These are phyloP conservation scores for Leptobrachium ailaonicum DNA, from an alignment of 2,113 vertebrate genomes.

Conservation along the genomic window DNA sequence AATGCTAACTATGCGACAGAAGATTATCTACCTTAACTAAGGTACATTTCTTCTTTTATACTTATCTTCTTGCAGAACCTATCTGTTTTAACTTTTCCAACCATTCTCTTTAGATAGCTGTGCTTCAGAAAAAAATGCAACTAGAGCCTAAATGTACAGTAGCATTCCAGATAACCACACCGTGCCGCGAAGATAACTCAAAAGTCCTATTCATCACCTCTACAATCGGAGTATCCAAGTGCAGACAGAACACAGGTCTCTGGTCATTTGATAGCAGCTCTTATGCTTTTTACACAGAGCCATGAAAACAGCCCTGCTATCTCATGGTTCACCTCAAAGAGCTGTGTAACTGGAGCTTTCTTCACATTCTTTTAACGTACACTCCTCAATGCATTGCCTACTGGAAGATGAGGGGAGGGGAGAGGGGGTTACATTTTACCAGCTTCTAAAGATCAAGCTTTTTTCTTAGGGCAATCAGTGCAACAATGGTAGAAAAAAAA, in stretches of 20 bases:
- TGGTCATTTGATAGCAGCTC: constrained; percentile 17
- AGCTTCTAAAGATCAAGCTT: not conserved
- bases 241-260: constrained; percentile 12
- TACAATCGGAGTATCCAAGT: constrained; percentile 7
- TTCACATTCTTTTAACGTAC: constrained; percentile 1
- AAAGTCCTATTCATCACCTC: constrained; percentile 21
- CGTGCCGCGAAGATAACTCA: not conserved
- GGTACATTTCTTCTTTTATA: not conserved
- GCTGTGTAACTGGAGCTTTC: constrained; percentile 15
- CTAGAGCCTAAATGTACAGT: not conserved
- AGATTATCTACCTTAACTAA: too few relatives aligned
- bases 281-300: constrained; percentile 3
- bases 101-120: not conserved
- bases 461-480: not conserved
- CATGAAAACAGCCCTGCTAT: constrained; percentile 10
- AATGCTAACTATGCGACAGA: too few relatives aligned
- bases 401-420: not conserved
- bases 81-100: too few relatives aligned
- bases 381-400: not conserved
- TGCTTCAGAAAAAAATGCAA: not conserved
- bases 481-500: not conserved
- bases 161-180: constrained; percentile 1
- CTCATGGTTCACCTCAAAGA: constrained; percentile 19
- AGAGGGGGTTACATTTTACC: not conserved
- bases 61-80: not conserved